These are phyloP conservation scores for Centrocercus urophasianus DNA, from an alignment of 2,113 vertebrate genomes.

Conservation along the genomic window DNA sequence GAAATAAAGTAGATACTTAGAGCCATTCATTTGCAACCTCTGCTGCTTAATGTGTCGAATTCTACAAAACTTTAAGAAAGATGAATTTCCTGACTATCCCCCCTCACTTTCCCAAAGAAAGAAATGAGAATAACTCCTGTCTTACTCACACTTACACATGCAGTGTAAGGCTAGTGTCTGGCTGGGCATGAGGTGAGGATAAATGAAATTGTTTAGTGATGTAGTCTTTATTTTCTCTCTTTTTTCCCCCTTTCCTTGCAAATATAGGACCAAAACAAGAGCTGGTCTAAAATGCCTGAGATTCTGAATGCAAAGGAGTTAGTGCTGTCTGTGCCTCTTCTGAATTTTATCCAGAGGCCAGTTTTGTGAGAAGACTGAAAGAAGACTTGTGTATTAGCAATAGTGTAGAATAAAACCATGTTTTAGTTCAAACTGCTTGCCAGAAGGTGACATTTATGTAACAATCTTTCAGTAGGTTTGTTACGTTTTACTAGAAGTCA, in stretches of 20 bases:
- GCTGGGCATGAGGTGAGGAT: neutral
- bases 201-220: neutral
- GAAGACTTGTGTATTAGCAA: neutral
- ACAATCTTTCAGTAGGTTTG: slow-evolving; percentile 10
- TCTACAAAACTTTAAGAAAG: neutral
- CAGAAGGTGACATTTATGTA: slow-evolving; percentile 40
- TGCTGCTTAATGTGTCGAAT: neutral
- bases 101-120: neutral
- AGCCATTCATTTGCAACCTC: accelerated
- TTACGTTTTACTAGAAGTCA: slow-evolving; percentile 43
- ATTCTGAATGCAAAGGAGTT: neutral
- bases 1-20: neutral
- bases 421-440: neutral
- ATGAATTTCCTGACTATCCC: neutral
- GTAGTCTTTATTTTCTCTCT: neutral
- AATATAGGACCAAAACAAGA: neutral
- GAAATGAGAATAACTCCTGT: neutral
- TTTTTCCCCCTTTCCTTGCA: neutral
- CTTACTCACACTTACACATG: neutral
- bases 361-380: neutral
- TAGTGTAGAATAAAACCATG: neutral
- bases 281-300: neutral
- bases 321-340: neutral
- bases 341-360: neutral
- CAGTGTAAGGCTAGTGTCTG: neutral